phyloP scores from a whole-genome alignment of 2,888 invertebrate species.

The Cheilosia scutellata region DNA sequence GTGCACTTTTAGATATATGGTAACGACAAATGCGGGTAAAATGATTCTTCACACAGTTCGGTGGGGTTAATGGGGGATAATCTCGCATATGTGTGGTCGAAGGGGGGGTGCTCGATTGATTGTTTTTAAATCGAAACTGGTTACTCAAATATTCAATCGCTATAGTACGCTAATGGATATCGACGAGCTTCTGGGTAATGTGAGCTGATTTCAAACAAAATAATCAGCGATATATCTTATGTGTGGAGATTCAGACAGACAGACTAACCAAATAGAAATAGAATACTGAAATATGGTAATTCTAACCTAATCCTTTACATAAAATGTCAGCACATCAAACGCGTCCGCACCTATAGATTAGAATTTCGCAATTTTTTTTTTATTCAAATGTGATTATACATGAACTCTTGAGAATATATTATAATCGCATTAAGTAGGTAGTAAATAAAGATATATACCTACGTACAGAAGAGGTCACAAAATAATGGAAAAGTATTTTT shows the following conservation, averaged over 20 bases:
- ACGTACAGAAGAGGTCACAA: constrained; percentile 5
- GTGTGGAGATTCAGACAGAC: background rate
- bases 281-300: constrained; percentile 1
- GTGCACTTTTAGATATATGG: constrained; percentile 19
- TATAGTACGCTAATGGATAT: constrained; percentile 29
- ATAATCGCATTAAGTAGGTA: constrained; percentile 10
- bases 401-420: constrained; percentile 2
- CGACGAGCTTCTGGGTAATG: constrained; percentile 41
- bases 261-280: background rate
- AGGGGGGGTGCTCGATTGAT: constrained; percentile 53
- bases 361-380: constrained; percentile 7
- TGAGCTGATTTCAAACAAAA: constrained; percentile 44
- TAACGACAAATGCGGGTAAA: constrained; percentile 13
- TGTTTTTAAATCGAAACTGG: constrained; percentile 48
- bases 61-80: constrained; percentile 9
- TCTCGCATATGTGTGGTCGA: constrained; percentile 16
- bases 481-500: constrained; percentile 3
- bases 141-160: constrained; percentile 11
- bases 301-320: constrained; percentile 12
- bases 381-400: background rate
- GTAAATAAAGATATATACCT: constrained; percentile 21
- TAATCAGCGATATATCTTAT: constrained; percentile 31
- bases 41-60: constrained; percentile 2
- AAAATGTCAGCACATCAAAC: constrained; percentile 31
- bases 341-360: constrained; percentile 2